Evolutionary conservation across 2,113 vertebrate species (phyloP).

Genomic region (pig (Sus scrofa)): DNA sequence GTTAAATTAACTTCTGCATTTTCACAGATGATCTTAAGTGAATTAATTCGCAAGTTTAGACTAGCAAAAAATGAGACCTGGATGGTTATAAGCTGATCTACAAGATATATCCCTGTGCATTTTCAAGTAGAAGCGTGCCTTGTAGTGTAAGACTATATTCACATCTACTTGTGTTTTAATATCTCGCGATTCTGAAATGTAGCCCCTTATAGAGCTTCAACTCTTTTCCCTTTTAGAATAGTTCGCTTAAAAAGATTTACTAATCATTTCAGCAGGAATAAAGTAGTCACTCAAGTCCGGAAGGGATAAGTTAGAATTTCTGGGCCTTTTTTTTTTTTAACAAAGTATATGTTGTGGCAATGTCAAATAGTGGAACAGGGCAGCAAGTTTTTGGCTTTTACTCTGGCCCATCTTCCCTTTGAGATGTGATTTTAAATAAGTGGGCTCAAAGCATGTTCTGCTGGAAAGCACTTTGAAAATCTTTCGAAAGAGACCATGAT

Average conservation of each 20-base stretch:
- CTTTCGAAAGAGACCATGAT: background rate
- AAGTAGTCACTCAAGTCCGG: background rate
- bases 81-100: slow-evolving; percentile 55
- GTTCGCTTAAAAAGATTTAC: slow-evolving; percentile 24
- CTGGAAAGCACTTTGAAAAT: slow-evolving; percentile 39
- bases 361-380: background rate
- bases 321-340: background rate
- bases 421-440: slow-evolving; percentile 23
- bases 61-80: slow-evolving; percentile 61
- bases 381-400: background rate
- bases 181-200: slow-evolving; percentile 46
- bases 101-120: slow-evolving; percentile 59
- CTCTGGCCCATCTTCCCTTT: slow-evolving; percentile 9
- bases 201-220: background rate
- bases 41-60: slow-evolving; percentile 66
- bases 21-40: slow-evolving; percentile 74
- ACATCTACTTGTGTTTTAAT: slow-evolving; percentile 49
- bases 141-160: background rate
- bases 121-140: slow-evolving; percentile 74
- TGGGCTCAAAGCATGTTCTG: background rate
- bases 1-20: slow-evolving; percentile 83
- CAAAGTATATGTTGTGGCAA: background rate
- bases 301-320: background rate
- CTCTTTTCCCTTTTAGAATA: slow-evolving; percentile 76
- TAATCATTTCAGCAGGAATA: slow-evolving; percentile 12